Evolutionary conservation across 2,797 vertebrate species (phyloP).

Genomic region (Paratrypauchen microcephalus): DNA sequence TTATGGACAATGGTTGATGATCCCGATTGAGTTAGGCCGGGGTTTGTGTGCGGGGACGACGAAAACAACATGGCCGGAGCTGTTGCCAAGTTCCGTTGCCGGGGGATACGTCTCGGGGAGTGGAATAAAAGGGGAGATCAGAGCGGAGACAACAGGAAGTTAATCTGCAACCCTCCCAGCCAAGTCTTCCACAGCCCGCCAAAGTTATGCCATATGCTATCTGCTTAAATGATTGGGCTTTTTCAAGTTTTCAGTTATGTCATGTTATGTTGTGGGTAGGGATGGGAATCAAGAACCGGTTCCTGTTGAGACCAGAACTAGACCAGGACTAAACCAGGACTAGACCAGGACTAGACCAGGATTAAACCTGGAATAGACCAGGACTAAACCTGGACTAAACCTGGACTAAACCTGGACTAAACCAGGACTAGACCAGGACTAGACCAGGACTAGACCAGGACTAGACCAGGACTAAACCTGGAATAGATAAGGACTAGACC

Average conservation of each 20-base stretch:
- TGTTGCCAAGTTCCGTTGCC: slow-evolving; percentile 22
- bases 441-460: too few species aligned
- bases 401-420: too few species aligned
- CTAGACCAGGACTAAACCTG: too few species aligned
- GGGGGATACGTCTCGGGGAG: slow-evolving; percentile 14
- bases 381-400: too few species aligned
- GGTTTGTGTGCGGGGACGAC: slow-evolving; percentile 23
- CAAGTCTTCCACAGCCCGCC: background rate
- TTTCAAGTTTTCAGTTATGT: background rate
- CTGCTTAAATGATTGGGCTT: background rate
- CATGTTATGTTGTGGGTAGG: too few species aligned
- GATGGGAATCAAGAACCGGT: too few species aligned
- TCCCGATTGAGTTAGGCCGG: slow-evolving; percentile 68
- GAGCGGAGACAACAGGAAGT: background rate
- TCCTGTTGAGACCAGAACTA: too few species aligned
- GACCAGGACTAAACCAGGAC: too few species aligned
- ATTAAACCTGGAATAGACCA: too few species aligned
- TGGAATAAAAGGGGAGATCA: slow-evolving; percentile 14
- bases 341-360: too few species aligned
- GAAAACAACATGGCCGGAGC: slow-evolving; percentile 14
- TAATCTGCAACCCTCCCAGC: slow-evolving; percentile 6
- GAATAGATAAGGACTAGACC: too few species aligned
- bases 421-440: too few species aligned
- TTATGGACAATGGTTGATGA: slow-evolving; percentile 70
- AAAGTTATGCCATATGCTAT: background rate